These are phyloP conservation scores for Torymus auratus DNA, from an alignment of 2,888 invertebrate genomes.

Conservation along the genomic window DNA sequence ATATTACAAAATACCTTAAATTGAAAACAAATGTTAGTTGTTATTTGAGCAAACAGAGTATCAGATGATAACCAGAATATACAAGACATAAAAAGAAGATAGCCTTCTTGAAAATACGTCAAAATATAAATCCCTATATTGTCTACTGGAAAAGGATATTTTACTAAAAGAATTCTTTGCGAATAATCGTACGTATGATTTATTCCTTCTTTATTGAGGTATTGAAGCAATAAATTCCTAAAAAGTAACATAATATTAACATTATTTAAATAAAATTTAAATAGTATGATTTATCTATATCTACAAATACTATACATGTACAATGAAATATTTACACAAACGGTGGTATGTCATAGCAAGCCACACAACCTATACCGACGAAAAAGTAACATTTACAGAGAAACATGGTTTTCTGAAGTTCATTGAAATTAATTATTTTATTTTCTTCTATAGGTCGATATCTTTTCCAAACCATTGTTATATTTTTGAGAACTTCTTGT, in stretches of 20 bases:
- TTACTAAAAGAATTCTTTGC: background rate
- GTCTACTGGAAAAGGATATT: slow-evolving; percentile 12
- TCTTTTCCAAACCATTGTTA: background rate
- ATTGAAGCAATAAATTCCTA: no score
- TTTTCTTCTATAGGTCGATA: background rate
- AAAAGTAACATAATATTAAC: no score
- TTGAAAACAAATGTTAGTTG: slow-evolving; percentile 4
- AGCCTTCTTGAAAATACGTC: background rate
- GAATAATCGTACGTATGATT: slow-evolving; percentile 14
- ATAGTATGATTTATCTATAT: no score
- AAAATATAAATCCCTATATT: background rate
- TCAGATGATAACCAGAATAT: slow-evolving; percentile 13
- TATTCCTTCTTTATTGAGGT: no score
- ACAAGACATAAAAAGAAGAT: background rate
- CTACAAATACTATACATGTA: no score
- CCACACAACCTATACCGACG: background rate
- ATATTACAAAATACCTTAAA: background rate
- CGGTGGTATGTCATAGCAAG: slow-evolving; percentile 5
- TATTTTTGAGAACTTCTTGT: background rate
- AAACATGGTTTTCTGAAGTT: background rate
- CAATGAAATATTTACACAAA: background rate
- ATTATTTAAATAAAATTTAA: no score
- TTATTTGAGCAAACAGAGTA: slow-evolving; percentile 22
- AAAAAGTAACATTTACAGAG: slow-evolving; percentile 6
- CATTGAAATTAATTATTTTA: background rate